Evolutionary conservation across 1,140 invertebrate genomes (phyloP).

Genomic region (Nephila pilipes): DNA sequence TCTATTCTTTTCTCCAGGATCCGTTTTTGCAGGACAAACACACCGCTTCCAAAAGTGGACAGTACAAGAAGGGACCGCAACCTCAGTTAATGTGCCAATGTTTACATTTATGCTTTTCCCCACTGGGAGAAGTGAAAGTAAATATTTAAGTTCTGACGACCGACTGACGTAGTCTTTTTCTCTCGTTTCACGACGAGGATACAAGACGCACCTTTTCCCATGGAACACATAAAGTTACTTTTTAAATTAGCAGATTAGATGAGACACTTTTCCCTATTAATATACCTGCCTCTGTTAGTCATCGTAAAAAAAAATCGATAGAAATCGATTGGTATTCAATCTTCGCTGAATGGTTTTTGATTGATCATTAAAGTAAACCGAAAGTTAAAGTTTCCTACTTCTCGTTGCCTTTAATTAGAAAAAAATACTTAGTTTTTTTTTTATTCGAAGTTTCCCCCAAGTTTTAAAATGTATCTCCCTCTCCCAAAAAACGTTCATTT

Average conservation of each 20-base stretch:
- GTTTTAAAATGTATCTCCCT: too few species aligned
- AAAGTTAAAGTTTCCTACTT: too few species aligned
- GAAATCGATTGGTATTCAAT: too few species aligned
- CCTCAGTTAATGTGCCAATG: constrained; percentile 43
- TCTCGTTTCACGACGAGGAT: constrained; percentile 19
- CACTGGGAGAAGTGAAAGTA: constrained; percentile 20
- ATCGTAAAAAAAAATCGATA: too few species aligned
- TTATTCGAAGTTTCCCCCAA: too few species aligned
- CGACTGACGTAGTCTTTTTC: not conserved
- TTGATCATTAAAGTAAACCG: too few species aligned
- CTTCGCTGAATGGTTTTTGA: too few species aligned
- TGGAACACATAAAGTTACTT: not conserved
- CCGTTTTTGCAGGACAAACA: not conserved
- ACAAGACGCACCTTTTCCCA: constrained; percentile 24
- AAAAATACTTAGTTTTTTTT: too few species aligned
- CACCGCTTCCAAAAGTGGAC: not conserved
- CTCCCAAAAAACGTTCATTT: too few species aligned
- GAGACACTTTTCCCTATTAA: not conserved
- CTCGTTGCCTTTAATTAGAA: too few species aligned
- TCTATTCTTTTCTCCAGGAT: not conserved
- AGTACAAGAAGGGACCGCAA: constrained; percentile 33
- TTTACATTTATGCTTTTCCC: constrained; percentile 47
- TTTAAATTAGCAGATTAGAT: constrained; percentile 10
- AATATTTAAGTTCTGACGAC: constrained; percentile 37
- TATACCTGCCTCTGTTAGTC: not conserved